Percentiles rank a stretch among this genome's conserved stretches.
Evolutionary conservation across 2,797 vertebrate genomes (phyloP).

Genomic region (Propithecus perrieri): DNA sequence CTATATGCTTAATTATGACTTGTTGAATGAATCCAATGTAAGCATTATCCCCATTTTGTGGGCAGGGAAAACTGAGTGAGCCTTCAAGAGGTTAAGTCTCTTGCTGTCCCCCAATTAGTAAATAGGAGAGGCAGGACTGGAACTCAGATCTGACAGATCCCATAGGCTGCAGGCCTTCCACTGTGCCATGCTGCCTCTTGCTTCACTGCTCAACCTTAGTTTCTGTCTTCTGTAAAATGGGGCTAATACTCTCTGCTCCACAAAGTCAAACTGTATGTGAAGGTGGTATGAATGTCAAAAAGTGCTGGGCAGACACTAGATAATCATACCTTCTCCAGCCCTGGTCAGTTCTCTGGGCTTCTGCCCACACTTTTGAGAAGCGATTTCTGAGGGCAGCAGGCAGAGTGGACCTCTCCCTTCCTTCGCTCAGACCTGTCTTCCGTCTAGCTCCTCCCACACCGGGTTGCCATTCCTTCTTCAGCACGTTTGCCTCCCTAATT

Average conservation of each 20-base stretch:
- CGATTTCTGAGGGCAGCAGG: not conserved
- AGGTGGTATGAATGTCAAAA: not conserved
- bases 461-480: not conserved
- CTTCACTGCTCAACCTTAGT: not conserved
- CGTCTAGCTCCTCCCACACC: not conserved
- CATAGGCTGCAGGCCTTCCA: not conserved
- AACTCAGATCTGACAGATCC: constrained; percentile 1
- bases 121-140: not conserved
- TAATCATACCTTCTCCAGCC: not conserved
- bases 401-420: not conserved
- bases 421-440: not conserved
- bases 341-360: constrained; percentile 11
- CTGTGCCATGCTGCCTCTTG: not conserved
- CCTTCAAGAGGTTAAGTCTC: not conserved
- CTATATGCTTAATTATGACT: not conserved
- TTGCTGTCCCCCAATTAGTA: not conserved
- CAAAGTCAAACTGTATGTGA: not conserved
- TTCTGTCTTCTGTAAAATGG: constrained; percentile 20
- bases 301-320: not conserved
- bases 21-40: not conserved
- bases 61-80: not conserved
- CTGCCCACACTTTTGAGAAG: not conserved
- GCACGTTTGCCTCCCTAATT: not conserved
- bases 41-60: not conserved
- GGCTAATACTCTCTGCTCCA: not conserved